These are phyloP conservation scores for Lypha dubia DNA, from an alignment of 2,888 invertebrate genomes.

Conservation along the genomic window DNA sequence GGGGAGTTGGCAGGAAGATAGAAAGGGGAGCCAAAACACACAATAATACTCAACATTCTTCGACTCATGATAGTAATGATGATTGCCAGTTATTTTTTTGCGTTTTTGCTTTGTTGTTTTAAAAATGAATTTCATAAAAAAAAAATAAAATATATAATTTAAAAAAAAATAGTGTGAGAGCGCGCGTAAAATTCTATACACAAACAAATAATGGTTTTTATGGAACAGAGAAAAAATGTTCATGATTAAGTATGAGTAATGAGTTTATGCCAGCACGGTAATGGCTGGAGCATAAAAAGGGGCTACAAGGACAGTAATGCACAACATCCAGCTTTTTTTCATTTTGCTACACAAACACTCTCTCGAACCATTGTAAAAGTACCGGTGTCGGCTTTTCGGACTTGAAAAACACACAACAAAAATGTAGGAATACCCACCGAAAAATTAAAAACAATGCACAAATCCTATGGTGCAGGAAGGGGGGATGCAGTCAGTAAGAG, in stretches of 20 bases:
- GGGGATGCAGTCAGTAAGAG: neutral
- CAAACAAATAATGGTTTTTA: conserved; percentile 38
- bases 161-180: conserved; percentile 57
- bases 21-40: conserved; percentile 14
- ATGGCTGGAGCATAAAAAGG: conserved; percentile 28
- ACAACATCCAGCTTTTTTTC: conserved; percentile 70
- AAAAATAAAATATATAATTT: neutral
- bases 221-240: neutral
- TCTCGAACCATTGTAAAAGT: conserved; percentile 24
- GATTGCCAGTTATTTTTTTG: conserved; percentile 38
- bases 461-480: neutral
- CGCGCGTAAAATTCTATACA: conserved; percentile 68
- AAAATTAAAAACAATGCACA: neutral
- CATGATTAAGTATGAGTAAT: conserved; percentile 66
- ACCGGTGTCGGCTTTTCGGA: conserved; percentile 81
- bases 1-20: too few species aligned
- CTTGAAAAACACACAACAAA: conserved; percentile 80
- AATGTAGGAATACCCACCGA: conserved; percentile 48
- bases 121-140: conserved; percentile 36
- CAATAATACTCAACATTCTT: conserved; percentile 66
- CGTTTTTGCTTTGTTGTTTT: conserved; percentile 26
- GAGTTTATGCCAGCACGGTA: conserved; percentile 36
- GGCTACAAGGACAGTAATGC: conserved; percentile 35
- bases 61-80: conserved; percentile 59
- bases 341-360: conserved; percentile 49